Conservation (phyloP, 2,797 vertebrate species). For the Peromyscus attwateri region DNA sequence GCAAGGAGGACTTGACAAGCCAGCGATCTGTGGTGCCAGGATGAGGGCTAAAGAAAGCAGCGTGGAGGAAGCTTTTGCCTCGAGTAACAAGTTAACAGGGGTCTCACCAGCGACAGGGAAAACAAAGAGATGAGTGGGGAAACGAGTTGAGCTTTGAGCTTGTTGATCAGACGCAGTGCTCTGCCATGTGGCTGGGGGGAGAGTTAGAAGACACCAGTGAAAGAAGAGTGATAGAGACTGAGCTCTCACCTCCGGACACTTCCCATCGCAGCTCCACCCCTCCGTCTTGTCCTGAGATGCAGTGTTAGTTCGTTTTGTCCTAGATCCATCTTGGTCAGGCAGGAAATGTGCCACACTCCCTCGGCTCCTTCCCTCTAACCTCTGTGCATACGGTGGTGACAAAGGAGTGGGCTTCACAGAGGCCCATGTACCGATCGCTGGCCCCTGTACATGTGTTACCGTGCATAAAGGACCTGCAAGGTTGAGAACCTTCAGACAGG, state of each 20-base stretch:
- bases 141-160: not conserved
- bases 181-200: not conserved
- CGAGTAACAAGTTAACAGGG: not conserved
- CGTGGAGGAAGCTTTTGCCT: not conserved
- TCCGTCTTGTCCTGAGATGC: not conserved
- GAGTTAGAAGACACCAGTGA: not conserved
- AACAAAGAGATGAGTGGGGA: not conserved
- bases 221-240: not conserved
- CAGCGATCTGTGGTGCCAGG: not conserved
- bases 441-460: not conserved
- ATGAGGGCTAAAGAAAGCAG: not conserved
- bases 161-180: not conserved
- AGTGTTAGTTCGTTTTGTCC: not conserved
- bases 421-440: not conserved
- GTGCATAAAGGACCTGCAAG: not conserved
- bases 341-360: not conserved
- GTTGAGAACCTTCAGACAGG: not conserved
- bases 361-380: not conserved
- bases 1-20: not conserved
- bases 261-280: not conserved
- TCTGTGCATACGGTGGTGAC: not conserved
- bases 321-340: not conserved
- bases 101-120: slow-evolving; percentile 5
- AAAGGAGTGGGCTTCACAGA: not conserved
- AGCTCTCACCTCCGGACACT: not conserved